phyloP scores from a whole-genome alignment of 2,888 invertebrate species.

The Leptopterna dolabrata region DNA sequence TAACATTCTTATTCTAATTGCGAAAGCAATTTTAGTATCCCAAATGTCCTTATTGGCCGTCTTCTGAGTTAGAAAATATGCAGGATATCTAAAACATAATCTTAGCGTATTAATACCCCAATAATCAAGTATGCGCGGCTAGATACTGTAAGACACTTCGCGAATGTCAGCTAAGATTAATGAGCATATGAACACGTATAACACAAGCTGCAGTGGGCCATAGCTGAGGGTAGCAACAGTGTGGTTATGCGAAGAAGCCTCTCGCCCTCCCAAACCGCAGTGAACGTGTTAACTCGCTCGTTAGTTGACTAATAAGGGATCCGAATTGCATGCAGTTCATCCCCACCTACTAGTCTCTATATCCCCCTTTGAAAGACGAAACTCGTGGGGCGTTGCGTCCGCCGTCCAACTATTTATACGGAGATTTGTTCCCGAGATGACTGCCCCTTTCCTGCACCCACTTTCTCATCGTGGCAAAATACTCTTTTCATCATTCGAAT shows the following conservation, averaged over 20 bases:
- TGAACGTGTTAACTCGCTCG: not conserved
- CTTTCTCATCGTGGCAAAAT: not conserved
- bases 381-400: not conserved
- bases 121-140: too few relatives aligned
- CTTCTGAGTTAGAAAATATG: too few relatives aligned
- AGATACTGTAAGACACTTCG: too few relatives aligned
- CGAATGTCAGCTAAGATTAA: too few relatives aligned
- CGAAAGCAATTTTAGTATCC: too few relatives aligned
- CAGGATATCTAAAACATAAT: too few relatives aligned
- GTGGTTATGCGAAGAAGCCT: not conserved
- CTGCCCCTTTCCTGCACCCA: not conserved
- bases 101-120: too few relatives aligned
- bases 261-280: constrained; percentile 7
- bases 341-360: not conserved
- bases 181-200: too few relatives aligned
- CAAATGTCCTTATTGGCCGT: too few relatives aligned
- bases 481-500: not conserved
- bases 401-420: constrained; percentile 29
- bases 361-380: not conserved
- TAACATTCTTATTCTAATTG: too few relatives aligned
- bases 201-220: not conserved
- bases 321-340: not conserved
- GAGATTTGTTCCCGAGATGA: not conserved
- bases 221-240: not conserved
- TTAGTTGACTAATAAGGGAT: constrained; percentile 3